A percentile compares a stretch with the other conserved stretches of the same genome.
These are phyloP conservation scores for Lutjanus erythropterus DNA, from an alignment of 2,113 vertebrate genomes.

Conservation along the genomic window DNA sequence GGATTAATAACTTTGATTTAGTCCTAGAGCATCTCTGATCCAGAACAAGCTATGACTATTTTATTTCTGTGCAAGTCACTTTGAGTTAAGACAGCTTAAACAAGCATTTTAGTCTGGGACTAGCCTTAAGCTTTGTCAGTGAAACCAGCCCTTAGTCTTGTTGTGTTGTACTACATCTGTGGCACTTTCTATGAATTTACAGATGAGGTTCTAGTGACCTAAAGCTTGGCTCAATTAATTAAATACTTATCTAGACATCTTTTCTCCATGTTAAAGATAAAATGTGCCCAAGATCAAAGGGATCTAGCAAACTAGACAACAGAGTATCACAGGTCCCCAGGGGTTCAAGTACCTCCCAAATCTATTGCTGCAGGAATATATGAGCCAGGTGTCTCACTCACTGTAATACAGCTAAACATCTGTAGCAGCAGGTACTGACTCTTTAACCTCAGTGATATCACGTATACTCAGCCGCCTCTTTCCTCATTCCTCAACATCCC, in stretches of 20 bases:
- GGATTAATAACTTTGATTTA: too few relatives aligned
- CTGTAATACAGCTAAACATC: neutral
- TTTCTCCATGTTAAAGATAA: neutral
- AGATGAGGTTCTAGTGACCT: neutral
- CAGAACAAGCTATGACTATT: too few relatives aligned
- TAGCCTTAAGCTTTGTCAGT: too few relatives aligned
- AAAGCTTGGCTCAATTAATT: neutral
- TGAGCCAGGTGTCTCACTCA: neutral
- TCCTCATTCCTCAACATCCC: neutral
- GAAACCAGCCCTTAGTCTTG: too few relatives aligned
- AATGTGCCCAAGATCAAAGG: neutral
- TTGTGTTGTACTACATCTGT: neutral
- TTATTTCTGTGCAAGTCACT: too few relatives aligned
- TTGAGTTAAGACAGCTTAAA: too few relatives aligned
- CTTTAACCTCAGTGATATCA: neutral
- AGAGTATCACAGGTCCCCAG: neutral
- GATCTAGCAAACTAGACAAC: neutral
- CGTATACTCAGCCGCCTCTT: neutral
- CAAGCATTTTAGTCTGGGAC: too few relatives aligned
- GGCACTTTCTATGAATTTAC: neutral
- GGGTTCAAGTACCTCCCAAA: neutral
- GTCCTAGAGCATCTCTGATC: too few relatives aligned
- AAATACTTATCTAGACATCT: neutral
- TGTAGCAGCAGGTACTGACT: slow-evolving; percentile 20
- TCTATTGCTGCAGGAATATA: neutral